Percentiles rank a stretch among this genome's conserved stretches.
These are phyloP conservation scores for Crioceris asparagi DNA, from an alignment of 2,888 invertebrate genomes.

Conservation along the genomic window DNA sequence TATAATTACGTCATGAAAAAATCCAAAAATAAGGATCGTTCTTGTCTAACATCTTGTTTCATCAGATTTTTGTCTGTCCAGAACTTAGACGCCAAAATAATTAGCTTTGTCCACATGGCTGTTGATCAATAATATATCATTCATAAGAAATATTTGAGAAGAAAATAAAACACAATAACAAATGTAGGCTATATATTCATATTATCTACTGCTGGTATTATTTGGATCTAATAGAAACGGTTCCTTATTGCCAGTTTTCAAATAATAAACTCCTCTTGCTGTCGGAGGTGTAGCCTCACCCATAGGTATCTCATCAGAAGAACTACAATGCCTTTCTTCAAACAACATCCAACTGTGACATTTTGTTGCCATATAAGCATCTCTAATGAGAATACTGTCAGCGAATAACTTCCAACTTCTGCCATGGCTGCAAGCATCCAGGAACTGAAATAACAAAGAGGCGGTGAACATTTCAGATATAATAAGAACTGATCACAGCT, in stretches of 20 bases:
- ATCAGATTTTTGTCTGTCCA: no score
- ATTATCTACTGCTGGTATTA: not conserved
- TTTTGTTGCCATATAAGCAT: constrained; percentile 44
- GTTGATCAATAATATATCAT: no score
- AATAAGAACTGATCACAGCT: not conserved
- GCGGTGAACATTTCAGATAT: no score
- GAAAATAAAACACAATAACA: not conserved
- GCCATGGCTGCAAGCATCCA: constrained; percentile 61
- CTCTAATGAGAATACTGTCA: constrained; percentile 49
- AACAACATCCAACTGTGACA: constrained; percentile 47
- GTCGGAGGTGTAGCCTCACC: constrained; percentile 22
- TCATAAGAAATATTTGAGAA: not conserved
- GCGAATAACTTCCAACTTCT: constrained; percentile 51
- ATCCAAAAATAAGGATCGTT: no score
- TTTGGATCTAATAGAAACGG: constrained; percentile 3
- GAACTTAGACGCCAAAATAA: no score
- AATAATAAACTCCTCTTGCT: constrained; percentile 25
- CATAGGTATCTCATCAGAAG: constrained; percentile 19
- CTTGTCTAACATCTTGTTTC: no score
- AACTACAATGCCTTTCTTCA: constrained; percentile 25
- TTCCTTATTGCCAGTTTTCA: constrained; percentile 15
- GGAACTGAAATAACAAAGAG: no score
- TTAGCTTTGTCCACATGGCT: no score
- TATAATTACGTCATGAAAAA: no score
- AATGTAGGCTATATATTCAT: not conserved